A percentile compares a stretch with the other conserved stretches of the same genome.
phyloP scores from a whole-genome alignment of 2,113 vertebrate species.

The Proterorhinus semilunaris region DNA sequence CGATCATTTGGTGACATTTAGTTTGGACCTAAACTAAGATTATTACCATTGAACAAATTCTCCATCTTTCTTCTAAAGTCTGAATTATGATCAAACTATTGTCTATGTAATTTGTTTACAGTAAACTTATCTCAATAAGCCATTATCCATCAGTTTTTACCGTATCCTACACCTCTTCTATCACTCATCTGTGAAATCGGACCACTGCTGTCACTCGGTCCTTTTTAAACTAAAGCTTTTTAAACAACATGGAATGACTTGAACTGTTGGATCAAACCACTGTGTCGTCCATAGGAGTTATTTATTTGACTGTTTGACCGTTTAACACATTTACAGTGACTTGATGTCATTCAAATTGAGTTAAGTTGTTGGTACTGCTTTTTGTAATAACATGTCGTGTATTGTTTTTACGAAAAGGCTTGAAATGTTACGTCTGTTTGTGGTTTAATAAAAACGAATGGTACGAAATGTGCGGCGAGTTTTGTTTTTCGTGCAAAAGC shows the following conservation, averaged over 20 bases:
- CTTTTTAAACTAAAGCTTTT: conserved; percentile 38
- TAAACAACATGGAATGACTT: conserved; percentile 66
- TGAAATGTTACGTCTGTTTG: conserved; percentile 26
- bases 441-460: conserved; percentile 41
- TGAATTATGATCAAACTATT: neutral
- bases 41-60: no score
- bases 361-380: conserved; percentile 27
- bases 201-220: conserved; percentile 14
- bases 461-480: neutral
- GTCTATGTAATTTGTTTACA: neutral
- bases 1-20: no score
- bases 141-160: neutral
- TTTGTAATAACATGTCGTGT: conserved; percentile 14
- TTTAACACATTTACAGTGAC: conserved; percentile 13
- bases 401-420: conserved; percentile 14
- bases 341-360: conserved; percentile 45
- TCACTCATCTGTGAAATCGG: neutral
- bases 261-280: conserved; percentile 80
- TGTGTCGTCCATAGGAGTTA: conserved; percentile 62
- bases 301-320: conserved; percentile 64
- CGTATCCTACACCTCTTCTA: neutral
- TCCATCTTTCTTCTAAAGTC: no score
- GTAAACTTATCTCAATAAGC: neutral
- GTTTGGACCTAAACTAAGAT: no score
- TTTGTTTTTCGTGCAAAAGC: no score